These are phyloP conservation scores for Chesias legatella DNA, from an alignment of 2,888 invertebrate species.

Conservation along the genomic window DNA sequence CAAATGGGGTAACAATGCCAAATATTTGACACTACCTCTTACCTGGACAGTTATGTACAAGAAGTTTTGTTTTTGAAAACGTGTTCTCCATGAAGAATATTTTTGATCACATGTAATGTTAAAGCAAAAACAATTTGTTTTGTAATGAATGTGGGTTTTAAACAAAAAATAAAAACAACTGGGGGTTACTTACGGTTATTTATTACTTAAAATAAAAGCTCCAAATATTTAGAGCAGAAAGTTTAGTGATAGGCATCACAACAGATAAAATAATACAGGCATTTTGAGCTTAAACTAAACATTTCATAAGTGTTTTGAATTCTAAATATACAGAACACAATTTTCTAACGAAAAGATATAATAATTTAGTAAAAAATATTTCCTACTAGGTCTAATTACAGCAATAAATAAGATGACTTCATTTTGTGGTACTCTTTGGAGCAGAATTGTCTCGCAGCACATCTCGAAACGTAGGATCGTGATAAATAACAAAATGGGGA, in stretches of 20 bases:
- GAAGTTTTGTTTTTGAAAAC: too few relatives aligned
- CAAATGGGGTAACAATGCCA: too few relatives aligned
- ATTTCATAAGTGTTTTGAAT: conserved; percentile 60
- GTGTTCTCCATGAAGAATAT: too few relatives aligned
- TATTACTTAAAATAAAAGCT: conserved; percentile 68
- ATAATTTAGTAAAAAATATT: conserved; percentile 68
- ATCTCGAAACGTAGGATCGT: not conserved
- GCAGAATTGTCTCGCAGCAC: conserved; percentile 17
- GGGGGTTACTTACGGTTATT: conserved; percentile 65
- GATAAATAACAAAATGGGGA: too few relatives aligned
- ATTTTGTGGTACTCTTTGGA: conserved; percentile 65
- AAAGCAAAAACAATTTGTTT: too few relatives aligned
- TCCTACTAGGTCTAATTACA: conserved; percentile 64
- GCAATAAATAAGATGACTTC: conserved; percentile 76
- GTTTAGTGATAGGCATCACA: conserved; percentile 48
- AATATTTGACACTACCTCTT: too few relatives aligned
- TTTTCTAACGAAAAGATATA: conserved; percentile 66
- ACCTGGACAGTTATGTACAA: too few relatives aligned
- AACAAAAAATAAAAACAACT: not conserved
- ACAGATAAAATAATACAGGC: conserved; percentile 41
- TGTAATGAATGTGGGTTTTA: too few relatives aligned
- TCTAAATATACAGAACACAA: conserved; percentile 74
- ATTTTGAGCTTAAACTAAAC: conserved; percentile 64
- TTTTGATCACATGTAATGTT: too few relatives aligned
- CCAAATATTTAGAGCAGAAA: conserved; percentile 56